Evolutionary conservation across 2,797 vertebrate species (phyloP).

Genomic region (Notolepis coatsorum): DNA sequence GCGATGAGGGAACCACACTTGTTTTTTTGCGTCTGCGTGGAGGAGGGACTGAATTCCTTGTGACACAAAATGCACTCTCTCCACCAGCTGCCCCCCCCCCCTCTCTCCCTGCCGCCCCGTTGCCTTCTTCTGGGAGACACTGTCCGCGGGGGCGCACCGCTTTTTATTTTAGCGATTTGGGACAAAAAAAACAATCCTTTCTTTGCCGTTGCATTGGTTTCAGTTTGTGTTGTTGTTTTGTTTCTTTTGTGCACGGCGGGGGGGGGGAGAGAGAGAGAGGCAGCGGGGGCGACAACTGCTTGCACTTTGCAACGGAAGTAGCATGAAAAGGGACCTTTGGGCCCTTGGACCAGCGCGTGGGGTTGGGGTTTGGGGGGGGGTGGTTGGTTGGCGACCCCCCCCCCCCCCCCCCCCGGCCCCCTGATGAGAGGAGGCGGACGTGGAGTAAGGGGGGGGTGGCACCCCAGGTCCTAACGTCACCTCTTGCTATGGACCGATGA

Average conservation of each 20-base stretch:
- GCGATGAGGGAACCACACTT: conserved; percentile 45
- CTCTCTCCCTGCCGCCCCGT: too few relatives aligned
- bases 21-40: conserved; percentile 52
- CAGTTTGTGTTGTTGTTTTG: too few relatives aligned
- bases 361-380: conserved; percentile 25
- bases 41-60: conserved; percentile 61
- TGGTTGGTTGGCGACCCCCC: neutral
- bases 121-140: conserved; percentile 47
- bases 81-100: conserved; percentile 60
- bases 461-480: conserved; percentile 10
- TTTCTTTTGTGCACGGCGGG: conserved; percentile 34
- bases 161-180: conserved; percentile 30
- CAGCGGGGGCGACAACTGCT: conserved; percentile 71
- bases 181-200: conserved; percentile 29
- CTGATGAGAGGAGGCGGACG: conserved; percentile 1
- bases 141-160: conserved; percentile 10
- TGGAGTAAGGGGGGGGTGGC: neutral
- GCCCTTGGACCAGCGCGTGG: conserved; percentile 33
- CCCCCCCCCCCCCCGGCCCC: too few relatives aligned
- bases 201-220: conserved; percentile 58
- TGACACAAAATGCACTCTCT: conserved; percentile 77
- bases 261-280: too few relatives aligned
- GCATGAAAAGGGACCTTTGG: conserved; percentile 57
- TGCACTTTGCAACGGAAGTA: conserved; percentile 83
- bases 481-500: conserved; percentile 16